These are phyloP conservation scores for Dipodomys merriami DNA, from an alignment of 2,113 vertebrate genomes.

Conservation along the genomic window DNA sequence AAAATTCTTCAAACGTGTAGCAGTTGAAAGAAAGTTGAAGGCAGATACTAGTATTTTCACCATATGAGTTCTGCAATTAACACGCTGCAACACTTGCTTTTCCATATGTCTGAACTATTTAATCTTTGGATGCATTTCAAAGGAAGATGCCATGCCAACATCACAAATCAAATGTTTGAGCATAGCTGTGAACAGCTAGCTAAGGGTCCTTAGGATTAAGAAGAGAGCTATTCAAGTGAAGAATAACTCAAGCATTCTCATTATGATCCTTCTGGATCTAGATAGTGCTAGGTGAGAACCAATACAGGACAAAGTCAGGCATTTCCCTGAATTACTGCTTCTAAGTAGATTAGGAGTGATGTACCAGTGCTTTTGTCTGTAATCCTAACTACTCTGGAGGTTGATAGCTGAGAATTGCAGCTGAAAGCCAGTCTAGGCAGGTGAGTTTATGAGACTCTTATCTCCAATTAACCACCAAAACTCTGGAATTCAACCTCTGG, in stretches of 20 bases:
- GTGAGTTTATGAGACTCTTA: no score
- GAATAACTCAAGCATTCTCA: not conserved
- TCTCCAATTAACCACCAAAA: no score
- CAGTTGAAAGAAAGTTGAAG: not conserved
- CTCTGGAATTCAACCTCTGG: no score
- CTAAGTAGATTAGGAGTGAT: no score
- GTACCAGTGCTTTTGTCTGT: no score
- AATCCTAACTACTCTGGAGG: no score
- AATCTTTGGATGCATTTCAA: not conserved
- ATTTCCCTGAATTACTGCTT: not conserved
- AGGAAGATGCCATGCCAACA: not conserved
- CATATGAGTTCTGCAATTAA: not conserved
- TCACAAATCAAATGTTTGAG: not conserved
- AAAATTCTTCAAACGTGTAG: slow-evolving; percentile 3
- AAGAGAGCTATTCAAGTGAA: not conserved
- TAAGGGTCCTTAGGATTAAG: not conserved
- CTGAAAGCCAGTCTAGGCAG: no score
- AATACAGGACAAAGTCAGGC: not conserved
- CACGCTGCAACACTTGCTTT: not conserved
- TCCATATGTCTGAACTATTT: not conserved
- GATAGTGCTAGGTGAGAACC: not conserved
- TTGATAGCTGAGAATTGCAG: no score
- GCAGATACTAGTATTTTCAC: no score
- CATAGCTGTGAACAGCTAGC: not conserved
- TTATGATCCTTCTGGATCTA: not conserved